Evolutionary conservation across 2,888 invertebrate species (phyloP).

Genomic region (Ormyrus rosae): DNA sequence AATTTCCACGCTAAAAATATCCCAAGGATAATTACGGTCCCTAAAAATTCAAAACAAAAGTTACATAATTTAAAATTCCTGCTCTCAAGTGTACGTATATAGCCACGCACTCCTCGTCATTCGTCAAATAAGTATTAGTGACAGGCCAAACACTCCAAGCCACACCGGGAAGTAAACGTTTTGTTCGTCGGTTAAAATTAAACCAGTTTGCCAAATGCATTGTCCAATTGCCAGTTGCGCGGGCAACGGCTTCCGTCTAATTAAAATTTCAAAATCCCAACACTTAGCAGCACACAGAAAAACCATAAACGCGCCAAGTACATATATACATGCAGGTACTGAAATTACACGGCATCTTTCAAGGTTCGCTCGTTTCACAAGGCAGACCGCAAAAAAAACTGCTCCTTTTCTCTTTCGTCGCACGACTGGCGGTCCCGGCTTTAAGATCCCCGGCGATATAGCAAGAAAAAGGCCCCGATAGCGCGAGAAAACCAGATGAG

Average conservation of each 20-base stretch:
- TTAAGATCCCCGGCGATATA: neutral
- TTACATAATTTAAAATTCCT: too few relatives aligned
- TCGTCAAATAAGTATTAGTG: too few relatives aligned
- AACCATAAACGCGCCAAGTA: neutral
- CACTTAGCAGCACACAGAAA: neutral
- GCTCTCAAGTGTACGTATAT: too few relatives aligned
- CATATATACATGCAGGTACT: neutral
- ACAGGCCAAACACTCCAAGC: too few relatives aligned
- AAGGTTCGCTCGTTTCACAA: slow-evolving; percentile 23
- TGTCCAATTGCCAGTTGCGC: neutral
- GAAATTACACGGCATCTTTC: slow-evolving; percentile 30
- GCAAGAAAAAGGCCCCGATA: neutral
- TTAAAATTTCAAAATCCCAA: neutral
- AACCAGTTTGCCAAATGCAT: neutral
- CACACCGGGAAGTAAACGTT: too few relatives aligned
- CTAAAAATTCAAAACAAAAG: too few relatives aligned
- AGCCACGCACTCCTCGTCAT: too few relatives aligned
- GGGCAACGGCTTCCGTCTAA: neutral
- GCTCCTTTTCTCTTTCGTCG: slow-evolving; percentile 11
- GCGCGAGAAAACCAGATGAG: neutral
- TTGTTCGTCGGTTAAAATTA: too few relatives aligned
- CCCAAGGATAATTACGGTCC: too few relatives aligned
- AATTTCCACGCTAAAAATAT: too few relatives aligned
- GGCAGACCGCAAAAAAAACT: slow-evolving; percentile 1
- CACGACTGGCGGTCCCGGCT: neutral